Evolutionary conservation across 2,888 invertebrate genomes (phyloP), one percentile per base, ranked within the genome.

Genomic region (Eupithecia pulchellata): DNA sequence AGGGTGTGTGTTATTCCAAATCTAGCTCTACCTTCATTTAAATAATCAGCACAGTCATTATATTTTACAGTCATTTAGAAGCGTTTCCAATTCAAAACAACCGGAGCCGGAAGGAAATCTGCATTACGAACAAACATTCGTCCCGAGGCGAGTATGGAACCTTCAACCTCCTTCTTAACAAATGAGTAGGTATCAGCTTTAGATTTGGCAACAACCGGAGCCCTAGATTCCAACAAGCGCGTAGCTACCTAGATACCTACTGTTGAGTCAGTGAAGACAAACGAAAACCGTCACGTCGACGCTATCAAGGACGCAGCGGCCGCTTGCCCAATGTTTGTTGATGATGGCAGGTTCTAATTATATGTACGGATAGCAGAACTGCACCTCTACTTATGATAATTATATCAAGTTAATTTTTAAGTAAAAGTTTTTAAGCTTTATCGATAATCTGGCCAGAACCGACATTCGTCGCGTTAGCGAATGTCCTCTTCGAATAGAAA

Each of bases 341-440:
- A 64, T 27, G 32, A 64, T 39, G 42, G 32, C 52, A 25, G 64
- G 34, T 64, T 52, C 30, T 64, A 20, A 64, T 64, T 17, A 64
- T 8, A 32, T 32, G 64, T 52, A 64, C 14, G 34, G 64, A 52
- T 34, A 25, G 34, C 42, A 75, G 58, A 75, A 77, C 71, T 14
- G n/a, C 17, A 29, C 8, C 17, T 14, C 47, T 20, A 32, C 4
- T 32, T 32, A 6, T 5, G 32, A 6, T 32, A 6, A n/a, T n/a
- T n/a, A n/a, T n/a, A n/a, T n/a, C n/a, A n/a, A n/a, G n/a, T n/a
- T n/a, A n/a, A n/a, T n/a, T n/a, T n/a, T n/a, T n/a, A n/a, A n/a
- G n/a, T n/a, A n/a, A n/a, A n/a, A n/a, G n/a, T n/a, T n/a, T n/a
- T n/a, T n/a, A n/a, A n/a, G n/a, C n/a, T n/a, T n/a, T n/a, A n/a